Conservation (phyloP, 2,888 invertebrate genomes). For the Eupithecia inturbata region DNA sequence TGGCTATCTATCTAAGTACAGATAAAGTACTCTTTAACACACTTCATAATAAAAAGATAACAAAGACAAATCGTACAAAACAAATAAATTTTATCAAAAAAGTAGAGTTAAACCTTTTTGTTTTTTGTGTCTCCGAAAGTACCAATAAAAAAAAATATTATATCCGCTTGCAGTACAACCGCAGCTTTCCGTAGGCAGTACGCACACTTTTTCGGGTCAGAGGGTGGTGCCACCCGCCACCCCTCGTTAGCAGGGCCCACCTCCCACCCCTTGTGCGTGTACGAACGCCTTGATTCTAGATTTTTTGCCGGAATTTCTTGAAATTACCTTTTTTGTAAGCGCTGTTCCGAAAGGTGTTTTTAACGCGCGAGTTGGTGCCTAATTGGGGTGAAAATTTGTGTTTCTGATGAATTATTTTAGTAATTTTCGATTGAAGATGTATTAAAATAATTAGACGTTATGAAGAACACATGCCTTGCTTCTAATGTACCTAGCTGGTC, state of each 20-base stretch:
- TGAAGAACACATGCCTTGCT: no score
- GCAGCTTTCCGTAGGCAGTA: conserved; percentile 46
- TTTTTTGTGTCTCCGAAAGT: no score
- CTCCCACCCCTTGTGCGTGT: conserved; percentile 54
- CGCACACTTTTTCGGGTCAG: conserved; percentile 67
- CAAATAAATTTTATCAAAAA: no score
- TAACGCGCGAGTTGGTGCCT: conserved; percentile 6
- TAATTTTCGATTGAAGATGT: background rate
- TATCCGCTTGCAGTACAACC: conserved; percentile 18
- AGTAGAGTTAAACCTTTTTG: no score
- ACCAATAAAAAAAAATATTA: background rate
- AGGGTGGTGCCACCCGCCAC: conserved; percentile 58
- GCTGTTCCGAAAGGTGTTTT: conserved; percentile 2
- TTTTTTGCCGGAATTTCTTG: conserved; percentile 45
- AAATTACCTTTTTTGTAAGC: conserved; percentile 40
- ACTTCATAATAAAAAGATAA: no score
- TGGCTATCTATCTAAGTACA: no score
- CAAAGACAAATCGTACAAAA: no score
- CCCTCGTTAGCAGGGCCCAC: conserved; percentile 48
- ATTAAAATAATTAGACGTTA: background rate
- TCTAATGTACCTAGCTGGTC: no score
- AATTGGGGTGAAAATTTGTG: conserved; percentile 1
- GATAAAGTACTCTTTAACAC: no score
- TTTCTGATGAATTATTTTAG: background rate
- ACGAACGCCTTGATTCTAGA: conserved; percentile 47